Evolutionary conservation across 2,888 invertebrate species (phyloP).

Genomic region (Pristionchus japonicus): DNA sequence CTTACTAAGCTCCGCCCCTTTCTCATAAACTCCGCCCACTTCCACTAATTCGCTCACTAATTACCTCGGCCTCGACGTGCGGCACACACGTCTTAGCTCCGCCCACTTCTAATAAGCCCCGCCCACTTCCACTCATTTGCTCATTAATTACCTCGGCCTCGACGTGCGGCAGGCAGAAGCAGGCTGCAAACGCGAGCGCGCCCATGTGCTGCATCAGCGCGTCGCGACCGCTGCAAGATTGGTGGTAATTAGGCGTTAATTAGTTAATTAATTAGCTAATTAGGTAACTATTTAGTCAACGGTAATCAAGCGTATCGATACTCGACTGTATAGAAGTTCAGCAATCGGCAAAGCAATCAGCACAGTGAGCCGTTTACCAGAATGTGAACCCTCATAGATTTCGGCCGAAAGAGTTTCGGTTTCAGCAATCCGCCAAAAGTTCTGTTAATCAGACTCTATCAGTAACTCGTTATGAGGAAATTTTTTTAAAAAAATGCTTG

Average conservation of each 20-base stretch:
- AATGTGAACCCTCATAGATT: no score
- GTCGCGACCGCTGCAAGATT: conserved; percentile 60
- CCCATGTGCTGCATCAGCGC: conserved; percentile 67
- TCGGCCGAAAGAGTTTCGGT: no score
- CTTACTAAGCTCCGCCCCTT: not conserved
- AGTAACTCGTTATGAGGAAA: no score
- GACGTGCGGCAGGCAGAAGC: conserved; percentile 64
- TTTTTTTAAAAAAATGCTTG: no score
- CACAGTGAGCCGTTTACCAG: no score
- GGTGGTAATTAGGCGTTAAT: not conserved
- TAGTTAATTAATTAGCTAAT: not conserved
- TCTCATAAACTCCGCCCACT: not conserved
- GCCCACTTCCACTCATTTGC: not conserved
- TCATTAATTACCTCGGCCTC: conserved; percentile 66
- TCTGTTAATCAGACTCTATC: not conserved
- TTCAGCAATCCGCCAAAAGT: not conserved
- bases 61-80: no score
- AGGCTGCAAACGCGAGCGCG: conserved; percentile 59
- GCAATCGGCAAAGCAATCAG: no score
- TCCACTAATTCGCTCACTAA: no score
- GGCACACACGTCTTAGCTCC: no score
- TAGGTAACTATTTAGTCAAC: not conserved
- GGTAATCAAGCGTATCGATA: not conserved
- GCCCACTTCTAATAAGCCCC: not conserved
- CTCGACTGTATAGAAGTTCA: no score